phyloP scores from a whole-genome alignment of 1,140 invertebrate species.

The Trachymyrmex septentrionalis region DNA sequence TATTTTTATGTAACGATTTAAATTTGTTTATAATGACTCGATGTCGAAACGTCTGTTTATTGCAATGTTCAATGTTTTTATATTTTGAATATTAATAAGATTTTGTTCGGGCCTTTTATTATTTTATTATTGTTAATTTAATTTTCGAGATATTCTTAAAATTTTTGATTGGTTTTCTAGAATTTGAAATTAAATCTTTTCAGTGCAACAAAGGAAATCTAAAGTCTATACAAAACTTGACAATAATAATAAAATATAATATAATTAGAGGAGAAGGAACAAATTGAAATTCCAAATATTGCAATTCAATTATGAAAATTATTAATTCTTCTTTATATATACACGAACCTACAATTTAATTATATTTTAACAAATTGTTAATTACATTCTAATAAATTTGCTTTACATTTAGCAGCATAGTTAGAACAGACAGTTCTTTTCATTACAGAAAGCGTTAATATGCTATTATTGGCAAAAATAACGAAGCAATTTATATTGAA shows the following conservation, averaged over 20 bases:
- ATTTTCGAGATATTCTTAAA: not conserved
- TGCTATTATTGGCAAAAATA: not conserved
- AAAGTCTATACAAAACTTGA: not conserved
- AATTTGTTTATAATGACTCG: no score
- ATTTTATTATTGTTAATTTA: no score
- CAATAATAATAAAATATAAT: not conserved
- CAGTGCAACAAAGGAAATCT: not conserved
- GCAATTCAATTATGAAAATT: no score
- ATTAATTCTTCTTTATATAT: no score
- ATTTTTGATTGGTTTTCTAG: not conserved
- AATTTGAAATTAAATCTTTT: not conserved
- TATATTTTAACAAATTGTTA: not conserved
- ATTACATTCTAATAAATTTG: slow-evolving; percentile 15
- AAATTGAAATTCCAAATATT: not conserved
- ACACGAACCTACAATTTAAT: no score
- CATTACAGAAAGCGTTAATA: not conserved
- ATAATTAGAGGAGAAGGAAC: not conserved
- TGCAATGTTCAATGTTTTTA: no score
- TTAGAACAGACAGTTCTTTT: not conserved
- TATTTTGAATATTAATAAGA: no score
- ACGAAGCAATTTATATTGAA: slow-evolving; percentile 18
- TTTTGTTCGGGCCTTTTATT: no score
- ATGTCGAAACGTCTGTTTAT: no score
- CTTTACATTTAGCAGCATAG: not conserved
- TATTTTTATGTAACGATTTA: no score